phyloP scores from a whole-genome alignment of 2,113 vertebrate species.

The Platichthys stellatus region DNA sequence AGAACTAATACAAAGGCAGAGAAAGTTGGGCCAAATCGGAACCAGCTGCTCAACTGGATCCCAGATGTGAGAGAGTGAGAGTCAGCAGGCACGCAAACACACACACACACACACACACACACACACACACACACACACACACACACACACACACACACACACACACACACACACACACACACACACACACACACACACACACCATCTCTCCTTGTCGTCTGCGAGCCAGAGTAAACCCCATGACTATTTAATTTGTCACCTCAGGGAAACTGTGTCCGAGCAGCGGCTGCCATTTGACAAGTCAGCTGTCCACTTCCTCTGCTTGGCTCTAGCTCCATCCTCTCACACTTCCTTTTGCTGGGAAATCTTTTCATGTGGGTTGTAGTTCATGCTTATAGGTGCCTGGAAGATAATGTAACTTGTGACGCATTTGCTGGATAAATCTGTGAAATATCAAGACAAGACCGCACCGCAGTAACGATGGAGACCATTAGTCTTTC shows the following conservation, averaged over 20 bases:
- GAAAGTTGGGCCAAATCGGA: slow-evolving; percentile 61
- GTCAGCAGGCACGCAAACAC: slow-evolving; percentile 19
- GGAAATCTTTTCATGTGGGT: slow-evolving; percentile 1
- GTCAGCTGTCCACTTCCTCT: slow-evolving; percentile 40
- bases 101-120: slow-evolving; percentile 16
- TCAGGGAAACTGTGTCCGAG: slow-evolving; percentile 29
- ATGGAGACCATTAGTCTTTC: slow-evolving; percentile 17
- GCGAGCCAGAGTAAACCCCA: slow-evolving; percentile 32
- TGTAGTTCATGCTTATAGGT: slow-evolving; percentile 29
- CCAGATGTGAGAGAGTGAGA: slow-evolving; percentile 59
- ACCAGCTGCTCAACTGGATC: slow-evolving; percentile 67
- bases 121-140: slow-evolving; percentile 4
- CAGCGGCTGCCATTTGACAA: slow-evolving; percentile 1
- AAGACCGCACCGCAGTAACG: not conserved
- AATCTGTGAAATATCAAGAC: slow-evolving; percentile 23
- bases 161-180: slow-evolving; percentile 9
- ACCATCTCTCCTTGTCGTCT: not conserved
- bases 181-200: not conserved
- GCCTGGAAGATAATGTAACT: not conserved
- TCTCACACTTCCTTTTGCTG: slow-evolving; percentile 15
- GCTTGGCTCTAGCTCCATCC: not conserved
- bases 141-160: not conserved
- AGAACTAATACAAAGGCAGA: slow-evolving; percentile 43
- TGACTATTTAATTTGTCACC: slow-evolving; percentile 60
- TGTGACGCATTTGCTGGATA: slow-evolving; percentile 5